These are phyloP conservation scores for Zaprionus camerounensis DNA, from an alignment of 1,140 invertebrate species.

Conservation along the genomic window DNA sequence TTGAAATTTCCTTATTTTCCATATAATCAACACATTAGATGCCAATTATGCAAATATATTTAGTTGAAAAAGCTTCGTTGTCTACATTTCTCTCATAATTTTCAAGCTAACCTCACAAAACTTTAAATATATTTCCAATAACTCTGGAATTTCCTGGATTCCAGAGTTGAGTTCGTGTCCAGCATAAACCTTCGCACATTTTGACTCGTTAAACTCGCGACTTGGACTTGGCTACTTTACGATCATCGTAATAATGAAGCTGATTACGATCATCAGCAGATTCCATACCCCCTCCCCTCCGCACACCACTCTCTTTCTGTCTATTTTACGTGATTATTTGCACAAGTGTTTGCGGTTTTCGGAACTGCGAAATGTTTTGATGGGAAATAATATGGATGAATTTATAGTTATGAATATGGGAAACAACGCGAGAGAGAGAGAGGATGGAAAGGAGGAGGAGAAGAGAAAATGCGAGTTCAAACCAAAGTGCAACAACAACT, in stretches of 20 bases:
- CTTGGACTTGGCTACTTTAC: not conserved
- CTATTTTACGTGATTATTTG: slow-evolving; percentile 43
- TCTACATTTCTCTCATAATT: not conserved
- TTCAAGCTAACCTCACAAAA: not conserved
- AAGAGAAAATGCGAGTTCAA: slow-evolving; percentile 7
- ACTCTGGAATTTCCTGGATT: not conserved
- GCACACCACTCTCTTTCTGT: not conserved
- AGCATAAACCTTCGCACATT: slow-evolving; percentile 16
- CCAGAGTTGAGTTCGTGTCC: not conserved
- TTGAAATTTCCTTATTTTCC: no score
- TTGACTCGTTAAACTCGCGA: slow-evolving; percentile 6
- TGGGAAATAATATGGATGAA: slow-evolving; percentile 28
- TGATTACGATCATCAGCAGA: slow-evolving; percentile 15
- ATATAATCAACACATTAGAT: no score
- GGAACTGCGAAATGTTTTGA: not conserved
- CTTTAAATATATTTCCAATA: not conserved
- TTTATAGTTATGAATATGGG: slow-evolving; percentile 29
- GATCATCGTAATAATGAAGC: slow-evolving; percentile 4
- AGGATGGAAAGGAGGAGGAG: not conserved
- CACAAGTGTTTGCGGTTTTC: slow-evolving; percentile 50
- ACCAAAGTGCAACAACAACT: slow-evolving; percentile 38
- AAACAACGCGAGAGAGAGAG: not conserved
- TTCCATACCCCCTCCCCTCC: not conserved
- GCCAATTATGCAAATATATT: no score
- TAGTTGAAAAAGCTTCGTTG: not conserved